Base-by-base conservation (phyloP, 1,140 invertebrate genomes). In the Bombus fervidus region DNA sequence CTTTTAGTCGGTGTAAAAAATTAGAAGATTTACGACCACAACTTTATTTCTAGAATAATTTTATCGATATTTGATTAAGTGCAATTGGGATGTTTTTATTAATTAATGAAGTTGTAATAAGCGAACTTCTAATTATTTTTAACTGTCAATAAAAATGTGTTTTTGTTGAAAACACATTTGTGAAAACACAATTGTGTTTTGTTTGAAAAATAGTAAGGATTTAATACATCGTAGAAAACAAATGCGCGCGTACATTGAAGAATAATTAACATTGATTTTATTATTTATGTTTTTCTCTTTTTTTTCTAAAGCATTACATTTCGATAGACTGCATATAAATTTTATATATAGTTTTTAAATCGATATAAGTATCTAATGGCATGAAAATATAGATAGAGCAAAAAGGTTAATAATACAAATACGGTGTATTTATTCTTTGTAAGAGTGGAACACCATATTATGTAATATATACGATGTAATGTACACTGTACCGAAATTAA, bases 401-500 rank as follows among this genome's bases (percentile, higher is more conserved):
- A 41, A 15, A 34, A 39, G 31, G 4, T 28, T 53, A 39, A 64
- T 62, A 5, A 28, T 39, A 12, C 12, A 37, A 28, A 43, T 47
- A 66, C 13, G 5, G 6, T 62, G 59, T 8, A 5, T 76, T 37
- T 28, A 25, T 5, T 47, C 6, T 75, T n/a, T 76, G 9, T 66
- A 39, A 31, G 5, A 69, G 13, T 76, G 9, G 28, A 64, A 43
- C 18, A 41, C 1, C 41, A 37, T 31, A 39, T 22, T 25, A 25
- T 83, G 41, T 78, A 47, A 78, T 25, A 71, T 83, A 5, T 53
- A 22, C 3, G 22, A 68, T 25, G 9, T 68, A 34, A 69, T 72
- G 41, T 85, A 71, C 25, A 43, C 41, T 81, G 59, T 22, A 81
- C 57, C 1, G 13, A 25, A 28, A 25, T 22, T 22, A 41, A 13